Base-by-base conservation (phyloP, 1,140 invertebrate genomes). In the Oncopodura yosiiana region DNA sequence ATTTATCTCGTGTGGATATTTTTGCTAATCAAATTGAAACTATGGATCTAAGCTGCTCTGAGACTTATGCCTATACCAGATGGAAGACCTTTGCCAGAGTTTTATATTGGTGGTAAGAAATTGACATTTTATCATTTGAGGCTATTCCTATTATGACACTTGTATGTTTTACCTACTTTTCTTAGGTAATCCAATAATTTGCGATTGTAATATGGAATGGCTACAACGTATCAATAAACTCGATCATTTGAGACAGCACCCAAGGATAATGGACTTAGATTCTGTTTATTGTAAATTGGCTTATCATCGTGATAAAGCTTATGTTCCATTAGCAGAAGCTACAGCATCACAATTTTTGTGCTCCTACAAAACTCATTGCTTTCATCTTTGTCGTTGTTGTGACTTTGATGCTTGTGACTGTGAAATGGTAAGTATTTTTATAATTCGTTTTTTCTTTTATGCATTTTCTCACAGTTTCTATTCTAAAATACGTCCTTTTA, bases 301-400 rank as follows among this genome's bases (percentile, higher is more conserved):
- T 12, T 88, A 93, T 72, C 86, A 82, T 64, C 75, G 88, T 45
- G 84, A 86, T 65, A 78, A 79, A 37, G 81, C 81, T 56, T 87
- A 83, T 68, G 78, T 91, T 43, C 85, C 88, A 6, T 70, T 93
- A 24, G 77, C 91, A 3, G 83, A 90, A 64, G 83, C 87, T 5
- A 81, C 86, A 67, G 77, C 85, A 2, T 87, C 86, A 49, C 87
- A 93, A 70, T 94, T 94, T 72, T 75, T 94, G 42, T 94, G 90
- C 74, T 81, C 81, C 41, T 94, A 94, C 72, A 86, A 89, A 70
- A 86, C 86, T 8, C 90, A 93, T 66, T 94, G 90, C 73, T 93
- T 92, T 69, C 82, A 87, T 3, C 75, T 92, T 36, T 93, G 90
- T 66, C 87, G 93, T 68, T 94, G 90, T 74, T 94, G 90, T 70